A percentile compares a stretch with the other conserved stretches of the same genome.
Conservation (phyloP, 37 sponge, comb jelly and placozoan species). For the Agelas oroides region DNA sequence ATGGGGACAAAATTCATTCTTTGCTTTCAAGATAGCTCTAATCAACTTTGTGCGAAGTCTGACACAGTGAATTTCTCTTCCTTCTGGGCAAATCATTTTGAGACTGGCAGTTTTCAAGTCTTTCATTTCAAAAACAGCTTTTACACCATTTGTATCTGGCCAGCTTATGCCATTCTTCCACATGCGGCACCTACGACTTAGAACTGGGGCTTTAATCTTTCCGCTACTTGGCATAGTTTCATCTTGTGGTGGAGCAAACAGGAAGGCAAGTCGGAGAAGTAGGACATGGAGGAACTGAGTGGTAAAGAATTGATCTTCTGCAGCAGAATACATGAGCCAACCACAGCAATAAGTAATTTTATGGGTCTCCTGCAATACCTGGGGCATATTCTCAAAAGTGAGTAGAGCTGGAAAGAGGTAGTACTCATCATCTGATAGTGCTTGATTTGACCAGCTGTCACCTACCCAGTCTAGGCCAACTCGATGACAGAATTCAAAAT, state of each 20-base stretch:
- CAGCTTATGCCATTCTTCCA: conserved; percentile 35
- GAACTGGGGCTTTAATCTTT: neutral
- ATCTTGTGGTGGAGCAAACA: neutral
- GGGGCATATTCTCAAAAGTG: too few relatives aligned
- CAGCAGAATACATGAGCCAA: neutral
- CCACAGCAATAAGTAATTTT: conserved; percentile 1
- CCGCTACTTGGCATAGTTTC: neutral
- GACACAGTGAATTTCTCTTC: conserved; percentile 19
- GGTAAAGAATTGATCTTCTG: neutral
- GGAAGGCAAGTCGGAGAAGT: conserved; percentile 21
- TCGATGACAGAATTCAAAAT: conserved; percentile 31
- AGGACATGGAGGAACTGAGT: conserved; percentile 28
- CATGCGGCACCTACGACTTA: neutral
- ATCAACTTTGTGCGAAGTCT: conserved; percentile 7
- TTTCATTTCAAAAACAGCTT: conserved; percentile 3
- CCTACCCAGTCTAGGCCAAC: neutral
- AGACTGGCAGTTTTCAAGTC: neutral
- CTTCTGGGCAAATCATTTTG: neutral
- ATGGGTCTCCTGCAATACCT: too few relatives aligned
- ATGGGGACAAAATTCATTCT: neutral
- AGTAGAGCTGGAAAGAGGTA: conserved; percentile 34
- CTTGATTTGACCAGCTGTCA: neutral
- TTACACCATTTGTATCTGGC: conserved; percentile 6
- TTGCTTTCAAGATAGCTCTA: conserved; percentile 3
- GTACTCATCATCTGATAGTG: neutral